phyloP scores from a whole-genome alignment of 53 echinoderm and acorn worm species.

The Patiria pectinifera region DNA sequence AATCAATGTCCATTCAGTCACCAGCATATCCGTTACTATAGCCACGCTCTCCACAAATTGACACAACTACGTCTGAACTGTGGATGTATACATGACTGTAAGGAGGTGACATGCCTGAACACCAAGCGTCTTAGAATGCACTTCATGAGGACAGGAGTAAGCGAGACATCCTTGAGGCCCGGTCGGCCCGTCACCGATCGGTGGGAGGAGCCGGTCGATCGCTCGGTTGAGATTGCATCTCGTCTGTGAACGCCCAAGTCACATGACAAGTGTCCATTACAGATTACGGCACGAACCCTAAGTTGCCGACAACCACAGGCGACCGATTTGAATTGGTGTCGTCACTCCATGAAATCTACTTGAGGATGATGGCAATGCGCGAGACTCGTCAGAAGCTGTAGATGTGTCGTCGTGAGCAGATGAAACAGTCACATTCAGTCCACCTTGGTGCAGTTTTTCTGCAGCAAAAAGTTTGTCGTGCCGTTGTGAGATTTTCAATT shows the following conservation, averaged over 20 bases:
- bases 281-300: not conserved
- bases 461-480: not conserved
- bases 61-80: not conserved
- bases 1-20: slow-evolving; percentile 12
- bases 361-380: not conserved
- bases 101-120: not conserved
- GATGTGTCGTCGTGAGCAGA: not conserved
- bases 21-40: slow-evolving; percentile 26
- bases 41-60: not conserved
- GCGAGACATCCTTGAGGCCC: not conserved
- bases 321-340: not conserved
- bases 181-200: slow-evolving; percentile 21
- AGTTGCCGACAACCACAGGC: not conserved
- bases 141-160: not conserved
- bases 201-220: not conserved
- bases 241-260: slow-evolving; percentile 25
- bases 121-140: not conserved
- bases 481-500: not conserved
- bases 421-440: not conserved
- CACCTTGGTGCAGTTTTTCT: not conserved
- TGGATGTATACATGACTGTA: not conserved
- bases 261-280: slow-evolving; percentile 32
- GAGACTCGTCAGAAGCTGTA: not conserved
- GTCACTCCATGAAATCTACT: not conserved
- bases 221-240: not conserved